These are phyloP conservation scores for Sylvia borin DNA, from an alignment of 2,797 vertebrate genomes.

Conservation along the genomic window DNA sequence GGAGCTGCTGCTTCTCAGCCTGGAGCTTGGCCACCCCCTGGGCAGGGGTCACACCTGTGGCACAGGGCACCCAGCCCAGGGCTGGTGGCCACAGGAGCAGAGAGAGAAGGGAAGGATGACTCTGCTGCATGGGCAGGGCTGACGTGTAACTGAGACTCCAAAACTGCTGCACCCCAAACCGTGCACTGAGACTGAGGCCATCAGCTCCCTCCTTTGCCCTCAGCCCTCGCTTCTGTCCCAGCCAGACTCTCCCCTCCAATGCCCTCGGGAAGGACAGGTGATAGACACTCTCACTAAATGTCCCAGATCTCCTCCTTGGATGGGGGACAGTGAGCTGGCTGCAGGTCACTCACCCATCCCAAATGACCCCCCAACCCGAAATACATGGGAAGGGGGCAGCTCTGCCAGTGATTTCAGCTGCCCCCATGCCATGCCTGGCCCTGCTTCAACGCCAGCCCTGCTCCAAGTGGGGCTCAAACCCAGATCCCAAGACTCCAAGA, in stretches of 20 bases:
- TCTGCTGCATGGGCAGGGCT: not conserved
- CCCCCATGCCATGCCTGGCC: not conserved
- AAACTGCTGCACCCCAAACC: not conserved
- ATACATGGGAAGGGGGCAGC: not conserved
- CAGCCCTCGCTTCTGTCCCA: not conserved
- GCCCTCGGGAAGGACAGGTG: rapidly evolving
- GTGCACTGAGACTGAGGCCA: not conserved
- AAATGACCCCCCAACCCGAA: not conserved
- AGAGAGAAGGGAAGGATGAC: not conserved
- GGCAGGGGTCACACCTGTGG: not conserved
- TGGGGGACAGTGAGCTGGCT: not conserved
- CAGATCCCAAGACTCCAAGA: not conserved
- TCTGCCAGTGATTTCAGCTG: not conserved
- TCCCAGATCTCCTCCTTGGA: not conserved
- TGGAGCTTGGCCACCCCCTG: rapidly evolving
- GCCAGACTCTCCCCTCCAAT: not conserved
- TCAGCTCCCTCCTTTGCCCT: not conserved
- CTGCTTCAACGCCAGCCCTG: not conserved
- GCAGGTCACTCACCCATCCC: not conserved
- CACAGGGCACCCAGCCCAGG: not conserved
- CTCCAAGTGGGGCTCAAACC: not conserved
- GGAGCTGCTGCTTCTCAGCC: conserved; percentile 38
- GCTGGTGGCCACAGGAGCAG: not conserved
- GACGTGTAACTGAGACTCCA: not conserved
- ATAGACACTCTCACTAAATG: not conserved